A percentile compares a stretch with the other conserved stretches of the same genome.
These are phyloP conservation scores for Allacma fusca DNA, from an alignment of 2,888 invertebrate species.

Conservation along the genomic window DNA sequence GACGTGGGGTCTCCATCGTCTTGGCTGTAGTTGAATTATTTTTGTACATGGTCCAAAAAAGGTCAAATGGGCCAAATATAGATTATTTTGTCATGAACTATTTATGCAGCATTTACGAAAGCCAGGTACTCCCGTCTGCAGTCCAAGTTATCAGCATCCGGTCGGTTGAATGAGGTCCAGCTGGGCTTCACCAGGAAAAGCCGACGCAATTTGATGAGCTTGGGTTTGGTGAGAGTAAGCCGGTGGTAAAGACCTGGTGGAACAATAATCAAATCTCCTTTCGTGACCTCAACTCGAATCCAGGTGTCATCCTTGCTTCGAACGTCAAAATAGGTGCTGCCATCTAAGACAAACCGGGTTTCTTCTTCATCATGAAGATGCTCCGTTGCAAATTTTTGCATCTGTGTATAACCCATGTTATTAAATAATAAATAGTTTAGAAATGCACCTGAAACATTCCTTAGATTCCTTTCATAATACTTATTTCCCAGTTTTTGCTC, in stretches of 20 bases:
- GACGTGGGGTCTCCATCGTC: too few species aligned
- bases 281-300: conserved; percentile 85
- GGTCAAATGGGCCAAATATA: not conserved
- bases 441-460: too few species aligned
- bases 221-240: conserved; percentile 87
- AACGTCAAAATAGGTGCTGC: conserved; percentile 96
- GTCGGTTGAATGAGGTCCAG: conserved; percentile 91
- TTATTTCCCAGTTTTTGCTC: conserved; percentile 35
- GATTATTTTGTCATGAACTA: not conserved
- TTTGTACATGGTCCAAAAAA: too few species aligned
- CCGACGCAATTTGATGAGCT: conserved; percentile 84
- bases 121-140: conserved; percentile 74
- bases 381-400: conserved; percentile 87
- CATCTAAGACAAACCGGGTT: conserved; percentile 86
- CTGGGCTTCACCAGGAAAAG: conserved; percentile 92
- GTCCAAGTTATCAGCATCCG: conserved; percentile 79
- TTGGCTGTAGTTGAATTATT: too few species aligned
- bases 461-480: conserved; percentile 41
- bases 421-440: too few species aligned
- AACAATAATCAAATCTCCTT: conserved; percentile 89
- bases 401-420: conserved; percentile 63
- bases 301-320: conserved; percentile 78
- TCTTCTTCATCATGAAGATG: conserved; percentile 97
- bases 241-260: conserved; percentile 97
- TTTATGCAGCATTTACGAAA: not conserved